These are phyloP conservation scores for Carterocephalus palaemon DNA, from an alignment of 2,888 invertebrate species.

Conservation along the genomic window DNA sequence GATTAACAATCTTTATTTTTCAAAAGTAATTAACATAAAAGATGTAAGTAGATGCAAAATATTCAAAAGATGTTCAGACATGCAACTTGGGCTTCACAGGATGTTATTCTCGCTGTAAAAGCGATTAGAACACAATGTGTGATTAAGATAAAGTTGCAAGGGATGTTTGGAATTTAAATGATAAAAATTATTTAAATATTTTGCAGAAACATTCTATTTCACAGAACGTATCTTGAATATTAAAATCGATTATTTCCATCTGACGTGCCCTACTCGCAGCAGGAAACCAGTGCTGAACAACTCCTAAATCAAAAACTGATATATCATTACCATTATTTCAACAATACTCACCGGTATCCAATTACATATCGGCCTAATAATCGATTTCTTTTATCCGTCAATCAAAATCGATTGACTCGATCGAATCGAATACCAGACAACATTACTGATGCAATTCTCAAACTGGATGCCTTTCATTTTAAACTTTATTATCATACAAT, in stretches of 20 bases:
- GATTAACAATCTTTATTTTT: too few relatives aligned
- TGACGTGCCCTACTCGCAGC: slow-evolving; percentile 17
- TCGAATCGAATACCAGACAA: slow-evolving; percentile 39
- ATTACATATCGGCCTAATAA: slow-evolving; percentile 58
- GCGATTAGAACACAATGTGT: too few relatives aligned
- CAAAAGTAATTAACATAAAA: too few relatives aligned
- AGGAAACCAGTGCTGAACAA: slow-evolving; percentile 3
- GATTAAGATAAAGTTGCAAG: too few relatives aligned
- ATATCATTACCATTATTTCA: slow-evolving; percentile 37
- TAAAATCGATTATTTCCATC: slow-evolving; percentile 13
- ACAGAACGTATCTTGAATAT: slow-evolving; percentile 10
- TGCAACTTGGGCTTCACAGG: too few relatives aligned
- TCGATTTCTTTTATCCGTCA: slow-evolving; percentile 70
- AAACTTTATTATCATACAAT: not conserved
- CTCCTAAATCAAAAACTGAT: slow-evolving; percentile 22
- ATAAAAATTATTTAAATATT: too few relatives aligned
- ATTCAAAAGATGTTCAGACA: too few relatives aligned
- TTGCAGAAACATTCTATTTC: too few relatives aligned
- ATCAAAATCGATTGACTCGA: slow-evolving; percentile 64
- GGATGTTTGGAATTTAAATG: too few relatives aligned
- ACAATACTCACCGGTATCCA: slow-evolving; percentile 45
- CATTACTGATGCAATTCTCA: slow-evolving; percentile 8
- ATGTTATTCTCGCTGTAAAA: too few relatives aligned
- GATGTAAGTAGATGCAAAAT: too few relatives aligned
- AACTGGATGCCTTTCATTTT: not conserved